A percentile compares a stretch with the other conserved stretches of the same genome.
phyloP scores from a whole-genome alignment of 2,888 invertebrate genomes.

The Drosophila lutescens region DNA sequence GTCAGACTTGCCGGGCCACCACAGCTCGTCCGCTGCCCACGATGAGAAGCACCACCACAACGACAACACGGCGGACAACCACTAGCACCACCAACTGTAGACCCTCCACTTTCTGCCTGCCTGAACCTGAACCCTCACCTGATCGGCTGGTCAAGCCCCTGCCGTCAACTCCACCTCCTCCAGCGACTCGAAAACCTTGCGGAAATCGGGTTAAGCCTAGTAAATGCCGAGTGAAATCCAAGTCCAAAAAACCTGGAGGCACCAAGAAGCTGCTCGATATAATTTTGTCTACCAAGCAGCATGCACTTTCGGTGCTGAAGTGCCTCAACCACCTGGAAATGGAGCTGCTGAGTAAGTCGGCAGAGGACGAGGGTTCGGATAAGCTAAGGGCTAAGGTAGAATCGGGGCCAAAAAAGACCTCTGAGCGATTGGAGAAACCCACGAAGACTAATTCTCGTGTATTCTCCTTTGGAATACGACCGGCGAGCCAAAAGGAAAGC shows the following conservation, averaged over 20 bases:
- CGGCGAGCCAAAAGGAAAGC: slow-evolving; percentile 11
- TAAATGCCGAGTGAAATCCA: background rate
- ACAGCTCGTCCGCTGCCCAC: background rate
- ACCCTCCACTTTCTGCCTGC: background rate
- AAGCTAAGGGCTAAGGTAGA: background rate
- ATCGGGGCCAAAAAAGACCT: background rate
- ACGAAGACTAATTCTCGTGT: background rate
- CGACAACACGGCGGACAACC: background rate
- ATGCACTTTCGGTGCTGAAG: slow-evolving; percentile 45
- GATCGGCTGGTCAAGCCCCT: background rate
- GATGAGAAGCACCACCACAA: background rate
- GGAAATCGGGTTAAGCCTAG: background rate
- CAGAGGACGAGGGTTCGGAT: slow-evolving; percentile 1
- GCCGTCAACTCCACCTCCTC: background rate
- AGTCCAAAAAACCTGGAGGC: background rate
- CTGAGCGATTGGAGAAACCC: slow-evolving; percentile 35
- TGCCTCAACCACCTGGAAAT: slow-evolving; percentile 45
- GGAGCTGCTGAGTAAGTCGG: slow-evolving; percentile 29
- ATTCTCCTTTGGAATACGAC: slow-evolving; percentile 52
- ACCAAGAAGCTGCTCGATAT: slow-evolving; percentile 2
- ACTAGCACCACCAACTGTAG: background rate
- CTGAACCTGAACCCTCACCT: background rate
- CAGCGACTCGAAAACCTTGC: background rate
- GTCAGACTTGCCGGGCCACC: background rate
- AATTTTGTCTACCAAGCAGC: slow-evolving; percentile 43